Evolutionary conservation across 53 echinoderm and acorn worm species (phyloP).

Genomic region (Temnopleurus reevesii): DNA sequence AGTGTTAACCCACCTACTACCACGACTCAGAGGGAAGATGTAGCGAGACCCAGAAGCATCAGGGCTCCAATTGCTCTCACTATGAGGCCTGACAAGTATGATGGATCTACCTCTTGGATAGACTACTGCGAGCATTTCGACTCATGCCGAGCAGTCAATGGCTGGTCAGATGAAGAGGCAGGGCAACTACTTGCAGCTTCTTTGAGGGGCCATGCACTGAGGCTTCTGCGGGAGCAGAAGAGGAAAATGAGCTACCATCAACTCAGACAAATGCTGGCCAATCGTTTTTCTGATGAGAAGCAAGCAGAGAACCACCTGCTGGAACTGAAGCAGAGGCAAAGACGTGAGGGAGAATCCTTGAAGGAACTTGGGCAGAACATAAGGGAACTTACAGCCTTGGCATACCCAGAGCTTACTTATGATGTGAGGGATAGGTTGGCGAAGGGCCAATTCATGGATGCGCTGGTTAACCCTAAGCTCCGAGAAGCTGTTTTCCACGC

Average conservation of each 20-base stretch:
- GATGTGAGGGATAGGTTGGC: conserved; percentile 11
- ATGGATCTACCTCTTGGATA: neutral
- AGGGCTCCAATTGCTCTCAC: neutral
- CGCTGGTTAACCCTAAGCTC: conserved; percentile 17
- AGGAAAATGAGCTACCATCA: neutral
- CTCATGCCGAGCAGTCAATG: conserved; percentile 7
- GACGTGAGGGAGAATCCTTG: neutral
- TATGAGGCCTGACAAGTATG: conserved; percentile 38
- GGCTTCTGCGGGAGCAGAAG: conserved; percentile 38
- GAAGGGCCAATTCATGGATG: conserved; percentile 35
- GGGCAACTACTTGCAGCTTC: neutral
- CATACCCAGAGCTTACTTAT: conserved; percentile 15
- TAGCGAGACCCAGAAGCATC: neutral
- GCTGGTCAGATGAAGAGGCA: conserved; percentile 13
- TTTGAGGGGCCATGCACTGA: conserved; percentile 17
- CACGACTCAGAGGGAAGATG: neutral
- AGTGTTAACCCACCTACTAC: no score
- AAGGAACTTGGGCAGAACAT: conserved; percentile 32
- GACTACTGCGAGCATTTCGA: conserved; percentile 27
- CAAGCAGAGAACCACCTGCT: conserved; percentile 36
- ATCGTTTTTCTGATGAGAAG: conserved; percentile 4
- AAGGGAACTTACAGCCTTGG: neutral
- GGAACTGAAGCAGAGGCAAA: neutral
- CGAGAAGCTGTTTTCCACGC: conserved; percentile 16
- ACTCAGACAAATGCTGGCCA: neutral